Base-by-base conservation (phyloP, 2,888 invertebrate species). In the Eucriotettix oculatus region DNA sequence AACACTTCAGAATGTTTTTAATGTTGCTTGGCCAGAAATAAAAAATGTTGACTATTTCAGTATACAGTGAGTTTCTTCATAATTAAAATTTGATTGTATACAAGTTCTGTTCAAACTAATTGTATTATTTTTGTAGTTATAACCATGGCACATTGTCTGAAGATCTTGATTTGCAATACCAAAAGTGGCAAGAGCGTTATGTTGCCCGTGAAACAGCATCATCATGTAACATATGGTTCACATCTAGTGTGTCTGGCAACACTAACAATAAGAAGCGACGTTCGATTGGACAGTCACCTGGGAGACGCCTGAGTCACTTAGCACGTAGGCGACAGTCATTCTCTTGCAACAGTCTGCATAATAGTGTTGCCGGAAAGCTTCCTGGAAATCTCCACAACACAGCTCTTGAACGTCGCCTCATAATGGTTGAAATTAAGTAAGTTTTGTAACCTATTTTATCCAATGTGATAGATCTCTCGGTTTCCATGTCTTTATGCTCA, bases 141-240 rank as follows among this genome's bases (percentile, higher is more conserved):
- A 90, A 90, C 70, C 71, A 84, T 62, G 84, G 82, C 64, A 81
- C 76, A 68, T 74, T 80, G 14, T 80, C 86, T 0, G 89, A 90
- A 70, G 83, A 83, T 68, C 78, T 85, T 65, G 89, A 88, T 69
- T 73, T 77, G 62, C 73, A 87, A 14, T 79, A 82, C 44, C 71
- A 81, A 61, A 82, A 82, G 61, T 83, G 85, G 65, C 79, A 80
- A 56, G 83, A 86, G 65, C 78, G 88, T 62, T 88, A 81, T 68
- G 79, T 90, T 58, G 86, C 87, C 1, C 80, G 79, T 0, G 89
- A 90, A 72, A 89, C 89, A 0, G 83, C 85, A 62, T 84, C 86
- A 65, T 82, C 71, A 14, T 79, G 79, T 65, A 83, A 79, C 57
- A 74, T 82, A 16, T 83, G 83, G 68, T 72, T 70, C 57, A 77